Evolutionary conservation across 2,113 vertebrate genomes (phyloP).

Genomic region (Paracanthobrama guichenoti): DNA sequence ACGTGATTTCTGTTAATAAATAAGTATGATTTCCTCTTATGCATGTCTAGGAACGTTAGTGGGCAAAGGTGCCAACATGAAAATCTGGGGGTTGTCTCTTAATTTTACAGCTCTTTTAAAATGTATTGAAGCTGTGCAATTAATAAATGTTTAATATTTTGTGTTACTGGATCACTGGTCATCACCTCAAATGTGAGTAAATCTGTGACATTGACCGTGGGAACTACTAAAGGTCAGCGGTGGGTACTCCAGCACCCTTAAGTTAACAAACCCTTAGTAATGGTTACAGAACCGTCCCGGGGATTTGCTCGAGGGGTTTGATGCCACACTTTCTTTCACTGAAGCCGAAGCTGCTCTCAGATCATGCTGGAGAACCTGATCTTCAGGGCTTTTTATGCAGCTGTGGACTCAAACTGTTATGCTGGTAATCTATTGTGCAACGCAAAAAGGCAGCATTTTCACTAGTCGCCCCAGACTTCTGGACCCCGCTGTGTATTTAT

Average conservation of each 20-base stretch:
- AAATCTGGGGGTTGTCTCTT: background rate
- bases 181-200: too few species aligned
- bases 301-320: background rate
- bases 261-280: background rate
- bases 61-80: background rate
- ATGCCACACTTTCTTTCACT: background rate
- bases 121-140: background rate
- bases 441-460: background rate
- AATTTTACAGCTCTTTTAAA: background rate
- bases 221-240: slow-evolving; percentile 9
- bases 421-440: background rate
- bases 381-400: background rate
- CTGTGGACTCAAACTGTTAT: background rate
- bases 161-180: background rate
- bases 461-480: background rate
- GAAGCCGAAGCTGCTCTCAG: background rate
- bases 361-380: background rate
- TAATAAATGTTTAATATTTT: background rate
- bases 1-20: background rate
- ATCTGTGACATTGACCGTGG: slow-evolving; percentile 3
- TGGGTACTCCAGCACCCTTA: background rate
- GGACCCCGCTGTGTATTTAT: background rate
- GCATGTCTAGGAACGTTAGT: too few species aligned
- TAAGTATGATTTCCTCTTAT: background rate
- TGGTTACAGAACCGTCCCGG: background rate